Base-by-base conservation (phyloP, 2,888 invertebrate genomes). In the Buathra laborator region DNA sequence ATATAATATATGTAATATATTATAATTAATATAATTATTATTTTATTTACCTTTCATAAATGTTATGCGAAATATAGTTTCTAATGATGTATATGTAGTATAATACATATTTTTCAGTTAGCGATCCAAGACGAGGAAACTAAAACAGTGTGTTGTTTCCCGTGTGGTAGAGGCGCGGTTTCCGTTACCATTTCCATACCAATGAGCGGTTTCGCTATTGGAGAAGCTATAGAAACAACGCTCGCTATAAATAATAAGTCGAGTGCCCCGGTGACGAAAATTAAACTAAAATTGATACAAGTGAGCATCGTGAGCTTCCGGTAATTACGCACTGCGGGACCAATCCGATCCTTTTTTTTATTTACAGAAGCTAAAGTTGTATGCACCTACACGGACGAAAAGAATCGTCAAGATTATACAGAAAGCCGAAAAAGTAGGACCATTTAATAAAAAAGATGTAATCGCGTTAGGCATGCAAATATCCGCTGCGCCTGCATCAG, bases 401-500 rank as follows among this genome's bases (percentile, higher is more conserved):
- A 48, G 48, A 48, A 12, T 10, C 48, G 48, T 14, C 3, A 48
- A 12, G 48, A 48, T 48, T n/a, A 48, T 48, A 48, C 48, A 48
- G 4, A 48, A 12, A n/a, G 12, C 12, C 10, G 48, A 12, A 48
- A 48, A 7, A 48, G 0, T 2, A 0, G 48, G 48, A 48, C 48
- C 48, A 12, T 48, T 48, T 12, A 12, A 12, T 12, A 48, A 12
- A 48, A 12, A 2, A 48, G 48, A 48, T 48, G 48, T 10, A 12
- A 48, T 7, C 3, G 12, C n/a, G 48, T 14, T 48, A n/a, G 48
- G 48, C n/a, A 48, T 90, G 12, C 86, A 74, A 53, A 80, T 90
- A 10, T 90, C 91, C n/a, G 77, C 89, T 4, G 59, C 89, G 14
- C 90, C 90, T 1, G 90, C 91, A n/a, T 87, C 90, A 7, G 86